Evolutionary conservation across 2,797 vertebrate genomes (phyloP).

Genomic region (Syngnathus rostellatus): DNA sequence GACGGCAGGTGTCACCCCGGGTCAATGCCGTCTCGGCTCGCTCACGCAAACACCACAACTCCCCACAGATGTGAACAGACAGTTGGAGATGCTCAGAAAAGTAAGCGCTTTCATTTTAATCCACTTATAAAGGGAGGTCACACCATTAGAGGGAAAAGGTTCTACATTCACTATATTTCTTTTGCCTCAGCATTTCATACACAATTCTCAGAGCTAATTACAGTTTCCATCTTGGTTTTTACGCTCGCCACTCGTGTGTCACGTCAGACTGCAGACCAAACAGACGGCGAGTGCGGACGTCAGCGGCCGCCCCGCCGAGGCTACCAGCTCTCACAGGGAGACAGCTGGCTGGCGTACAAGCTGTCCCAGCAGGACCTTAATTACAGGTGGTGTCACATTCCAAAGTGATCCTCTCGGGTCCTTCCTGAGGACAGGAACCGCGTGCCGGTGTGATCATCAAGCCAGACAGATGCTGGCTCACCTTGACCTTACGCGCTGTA

Average conservation of each 20-base stretch:
- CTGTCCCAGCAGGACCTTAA: conserved; percentile 57
- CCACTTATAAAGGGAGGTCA: not conserved
- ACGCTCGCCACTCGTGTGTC: not conserved
- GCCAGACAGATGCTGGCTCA: not conserved
- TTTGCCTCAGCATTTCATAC: not conserved
- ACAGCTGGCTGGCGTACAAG: conserved; percentile 71
- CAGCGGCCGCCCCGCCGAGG: not conserved
- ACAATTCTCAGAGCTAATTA: not conserved
- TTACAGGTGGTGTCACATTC: conserved; percentile 64
- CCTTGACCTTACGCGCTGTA: not conserved
- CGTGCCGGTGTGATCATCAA: not conserved
- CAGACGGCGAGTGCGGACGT: conserved; percentile 17
- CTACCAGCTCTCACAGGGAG: conserved; percentile 50
- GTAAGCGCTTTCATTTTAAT: not conserved
- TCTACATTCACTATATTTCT: not conserved
- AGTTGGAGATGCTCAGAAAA: not conserved
- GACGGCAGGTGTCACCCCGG: not conserved
- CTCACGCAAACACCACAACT: not conserved
- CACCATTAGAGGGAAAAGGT: not conserved
- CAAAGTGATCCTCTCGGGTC: not conserved
- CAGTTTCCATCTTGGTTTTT: not conserved
- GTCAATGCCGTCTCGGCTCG: not conserved
- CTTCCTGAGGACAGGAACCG: not conserved
- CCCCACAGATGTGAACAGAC: not conserved
- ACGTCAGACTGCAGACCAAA: not conserved